These are phyloP conservation scores for Frankliniella intonsa DNA, from an alignment of 2,888 invertebrate genomes.

Conservation along the genomic window DNA sequence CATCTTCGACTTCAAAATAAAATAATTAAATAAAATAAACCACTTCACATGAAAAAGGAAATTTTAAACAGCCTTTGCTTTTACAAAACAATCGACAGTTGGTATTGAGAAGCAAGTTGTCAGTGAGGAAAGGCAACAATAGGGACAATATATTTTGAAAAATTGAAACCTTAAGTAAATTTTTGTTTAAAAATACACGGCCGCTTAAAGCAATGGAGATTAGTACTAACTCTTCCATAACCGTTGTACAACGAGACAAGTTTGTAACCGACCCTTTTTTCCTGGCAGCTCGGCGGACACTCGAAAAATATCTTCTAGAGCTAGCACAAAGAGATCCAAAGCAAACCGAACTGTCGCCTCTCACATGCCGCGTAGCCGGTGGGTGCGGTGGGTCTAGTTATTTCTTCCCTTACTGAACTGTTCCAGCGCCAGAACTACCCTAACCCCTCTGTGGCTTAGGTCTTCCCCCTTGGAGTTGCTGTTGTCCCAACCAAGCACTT, in stretches of 20 bases:
- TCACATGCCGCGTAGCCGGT: background rate
- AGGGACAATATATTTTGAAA: background rate
- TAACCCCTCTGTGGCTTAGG: background rate
- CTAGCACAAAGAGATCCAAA: background rate
- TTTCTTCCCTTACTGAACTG: background rate
- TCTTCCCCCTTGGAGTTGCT: background rate
- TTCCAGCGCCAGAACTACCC: background rate
- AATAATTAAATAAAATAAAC: too few relatives aligned
- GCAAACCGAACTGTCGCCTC: background rate
- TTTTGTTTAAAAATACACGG: background rate
- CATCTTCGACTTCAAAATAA: too few relatives aligned
- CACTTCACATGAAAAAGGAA: too few relatives aligned
- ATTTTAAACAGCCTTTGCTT: too few relatives aligned
- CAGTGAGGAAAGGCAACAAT: background rate
- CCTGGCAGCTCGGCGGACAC: background rate
- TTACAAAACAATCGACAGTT: too few relatives aligned
- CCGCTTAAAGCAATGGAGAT: background rate
- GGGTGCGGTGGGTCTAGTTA: background rate
- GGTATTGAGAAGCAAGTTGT: too few relatives aligned
- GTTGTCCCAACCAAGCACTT: background rate
- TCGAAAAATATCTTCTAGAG: background rate
- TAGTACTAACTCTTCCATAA: background rate
- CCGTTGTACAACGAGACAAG: background rate
- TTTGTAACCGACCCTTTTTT: background rate
- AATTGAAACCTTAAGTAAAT: background rate